Base-by-base conservation (phyloP, 2,797 vertebrate species). In the Nyctalus aviator region DNA sequence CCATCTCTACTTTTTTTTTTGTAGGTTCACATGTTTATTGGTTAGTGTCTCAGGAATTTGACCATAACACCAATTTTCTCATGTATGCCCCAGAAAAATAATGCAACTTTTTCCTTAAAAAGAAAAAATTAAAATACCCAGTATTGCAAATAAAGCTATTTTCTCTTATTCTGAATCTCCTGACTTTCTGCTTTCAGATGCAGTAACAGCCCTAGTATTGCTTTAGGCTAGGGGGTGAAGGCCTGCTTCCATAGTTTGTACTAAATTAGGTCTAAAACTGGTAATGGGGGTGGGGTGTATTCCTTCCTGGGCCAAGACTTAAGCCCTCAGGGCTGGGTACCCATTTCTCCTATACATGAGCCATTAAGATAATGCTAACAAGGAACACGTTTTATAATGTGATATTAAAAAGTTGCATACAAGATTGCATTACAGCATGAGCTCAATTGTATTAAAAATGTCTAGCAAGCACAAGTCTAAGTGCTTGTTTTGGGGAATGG, bases 151-250 rank as follows among this genome's bases (percentile, higher is more conserved):
- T 71, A 83, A 96, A 96, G 66, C 50, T 82, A 78, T 84, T 41
- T 46, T 68, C 76, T 46, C 66, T 90, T 68, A 20, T 77, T 97
- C 93, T 84, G 88, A 82, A 81, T 78, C 66, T 66, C 81, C 62
- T 32, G 30, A 86, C 55, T 84, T 86, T 82, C 35, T 82, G 55
- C 92, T 88, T 82, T 76, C 91, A 93, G 87, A 81, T 18, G 50
- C 89, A 82, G 50, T 50, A 59, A 78, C 72, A 88, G 73, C 72
- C 48, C 88, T 46, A 71, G 46, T 46, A 37, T 48, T 57, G 69
- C 35, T 41, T 30, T 72, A 69, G 77, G 53, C 4, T 12, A 50
- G 41, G 62, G 32, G 8, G 50, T 48, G n/a, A 48, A 27, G 75
- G 62, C 13, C 84, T 30, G 72, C 9, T 69, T 59, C n/a, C 89